Evolutionary conservation across 2,113 vertebrate genomes (phyloP), one percentile per base, ranked within the genome.

Genomic region (Agapornis roseicollis): DNA sequence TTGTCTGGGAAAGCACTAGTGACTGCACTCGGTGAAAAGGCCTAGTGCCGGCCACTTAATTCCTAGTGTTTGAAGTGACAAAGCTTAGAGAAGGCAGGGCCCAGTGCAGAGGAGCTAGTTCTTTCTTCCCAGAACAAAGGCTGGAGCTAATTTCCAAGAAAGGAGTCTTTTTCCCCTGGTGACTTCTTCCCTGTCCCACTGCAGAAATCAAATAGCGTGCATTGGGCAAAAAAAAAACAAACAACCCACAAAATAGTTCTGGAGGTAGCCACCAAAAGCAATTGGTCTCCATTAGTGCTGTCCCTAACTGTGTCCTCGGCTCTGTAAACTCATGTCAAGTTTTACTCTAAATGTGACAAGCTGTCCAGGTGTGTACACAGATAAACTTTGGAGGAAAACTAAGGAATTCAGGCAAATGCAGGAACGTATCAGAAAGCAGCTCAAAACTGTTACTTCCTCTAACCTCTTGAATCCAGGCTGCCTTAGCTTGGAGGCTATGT

Each of bases 1-100:
- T 87, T 97, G 97, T 98, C 93, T 97, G 97, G 97, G 97, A 97
- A 98, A 98, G 97, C 97, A 98, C 97, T 98, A 97, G 97, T 96
- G 97, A 97, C 23, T 97, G 96, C 89, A 50, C 47, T 95, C 77
- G 73, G 79, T 82, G 76, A 82, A 82, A 89, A 65, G 96, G 72
- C 19, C 0, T 61, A 92, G 86, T 90, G 90, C 84, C 69, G 60
- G 86, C 85, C 92, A 22, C 50, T 29, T 20, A 66, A 68, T 68
- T 35, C 12, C 80, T 80, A 41, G 88, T 81, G 63, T 87, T 42
- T 83, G 60, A 71, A 90, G 63, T 42, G 11, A 10, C 29, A 33
- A 71, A 53, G 82, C 18, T 56, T 6, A 95, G 96, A 74, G 70
- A 9, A 94, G 93, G 72, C 88, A 91, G 92, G 93, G 63, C 41